Evolutionary conservation across 2,888 invertebrate genomes (phyloP), one percentile per base, ranked within the genome.

Genomic region (Meta bourneti): DNA sequence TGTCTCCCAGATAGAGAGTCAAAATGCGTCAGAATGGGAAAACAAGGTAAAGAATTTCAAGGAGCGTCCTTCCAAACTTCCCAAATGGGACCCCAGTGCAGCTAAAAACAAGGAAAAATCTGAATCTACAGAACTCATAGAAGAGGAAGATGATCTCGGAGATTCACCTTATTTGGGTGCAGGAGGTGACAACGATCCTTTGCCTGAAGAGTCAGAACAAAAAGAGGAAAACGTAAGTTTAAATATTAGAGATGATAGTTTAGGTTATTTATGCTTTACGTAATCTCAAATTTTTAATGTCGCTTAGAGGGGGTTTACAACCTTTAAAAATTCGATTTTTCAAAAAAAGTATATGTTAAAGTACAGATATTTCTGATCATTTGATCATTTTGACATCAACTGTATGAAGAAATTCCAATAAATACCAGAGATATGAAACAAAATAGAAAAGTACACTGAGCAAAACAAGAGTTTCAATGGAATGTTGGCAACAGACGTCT

Each of bases 11-110:
- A 96, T 96, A 96, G 98, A 98, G 96, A 95, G 95, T 95, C 80
- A 52, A 20, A 95, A 96, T 95, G 98, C 98, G 96, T 98, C 97
- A 96, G 96, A 96, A 95, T 98, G 98, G 98, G 96, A 97, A 94
- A 97, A 98, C 51, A 93, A 89, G 71, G 77, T 93, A 79, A 83
- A 81, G 34, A 84, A 81, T 16, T 93, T 93, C 81, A 93, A 93
- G 54, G 94, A 93, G 69, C 82, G 89, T 16, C 97, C 97, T 95
- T 96, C 90, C 0, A 80, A 86, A 11, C 84, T 93, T 9, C 84
- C 83, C 34, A 90, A 92, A 61, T 93, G 93, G 93, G 93, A 93
- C 48, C 93, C 93, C 5, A 71, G 49, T 9, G 85, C 85, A 51
- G 84, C 93, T 1, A 93, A 91, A 61, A 91, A 84, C 74, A 93